phyloP scores from a whole-genome alignment of 2,113 vertebrate species.

The Podocnemis expansa region DNA sequence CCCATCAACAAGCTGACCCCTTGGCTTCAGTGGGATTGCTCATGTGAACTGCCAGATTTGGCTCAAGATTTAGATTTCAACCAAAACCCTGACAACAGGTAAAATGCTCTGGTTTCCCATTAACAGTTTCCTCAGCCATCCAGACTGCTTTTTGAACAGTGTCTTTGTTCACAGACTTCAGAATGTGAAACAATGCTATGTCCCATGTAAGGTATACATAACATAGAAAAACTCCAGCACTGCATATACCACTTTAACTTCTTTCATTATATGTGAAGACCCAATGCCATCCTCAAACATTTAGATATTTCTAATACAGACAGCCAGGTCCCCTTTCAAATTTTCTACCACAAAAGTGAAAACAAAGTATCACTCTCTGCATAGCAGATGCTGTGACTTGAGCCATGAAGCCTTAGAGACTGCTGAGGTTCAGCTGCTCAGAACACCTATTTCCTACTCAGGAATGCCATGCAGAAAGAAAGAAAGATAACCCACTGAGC shows the following conservation, averaged over 20 bases:
- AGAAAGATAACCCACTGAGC: conserved; percentile 45
- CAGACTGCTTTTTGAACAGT: rapidly evolving
- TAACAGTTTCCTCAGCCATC: neutral
- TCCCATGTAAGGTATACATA: neutral
- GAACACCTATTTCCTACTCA: conserved; percentile 52
- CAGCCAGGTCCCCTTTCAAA: conserved; percentile 20
- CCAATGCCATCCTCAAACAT: conserved; percentile 4
- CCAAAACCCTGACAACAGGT: neutral
- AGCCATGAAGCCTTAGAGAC: conserved; percentile 29
- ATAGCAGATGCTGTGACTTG: neutral
- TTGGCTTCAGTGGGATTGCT: neutral
- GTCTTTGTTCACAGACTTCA: neutral
- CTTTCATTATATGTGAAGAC: neutral
- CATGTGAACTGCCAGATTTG: neutral
- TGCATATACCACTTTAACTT: neutral
- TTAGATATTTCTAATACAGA: conserved; percentile 10
- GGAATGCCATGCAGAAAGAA: neutral
- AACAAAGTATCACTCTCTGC: conserved; percentile 23
- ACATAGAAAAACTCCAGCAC: rapidly evolving
- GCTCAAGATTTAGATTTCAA: neutral
- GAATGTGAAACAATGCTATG: neutral
- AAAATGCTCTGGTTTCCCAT: neutral
- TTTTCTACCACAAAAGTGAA: neutral
- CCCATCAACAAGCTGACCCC: too few relatives aligned
- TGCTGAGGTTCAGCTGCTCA: neutral